A percentile compares a stretch with the other conserved stretches of the same genome.
phyloP scores from a whole-genome alignment of 2,888 invertebrate genomes.

The Tromatobia lineatoria region DNA sequence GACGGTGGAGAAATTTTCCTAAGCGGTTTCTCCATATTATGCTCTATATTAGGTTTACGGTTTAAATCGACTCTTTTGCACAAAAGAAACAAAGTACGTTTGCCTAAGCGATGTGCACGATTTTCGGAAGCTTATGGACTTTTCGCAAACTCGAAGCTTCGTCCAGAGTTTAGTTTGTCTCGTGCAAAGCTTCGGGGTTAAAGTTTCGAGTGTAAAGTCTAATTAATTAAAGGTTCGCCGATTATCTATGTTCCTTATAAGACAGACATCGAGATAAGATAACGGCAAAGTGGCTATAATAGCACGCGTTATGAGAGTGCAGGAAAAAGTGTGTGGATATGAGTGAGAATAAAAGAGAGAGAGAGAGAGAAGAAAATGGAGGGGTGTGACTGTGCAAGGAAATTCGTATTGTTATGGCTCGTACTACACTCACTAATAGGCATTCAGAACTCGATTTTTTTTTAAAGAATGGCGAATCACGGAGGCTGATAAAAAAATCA shows the following conservation, averaged over 20 bases:
- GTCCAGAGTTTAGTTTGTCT: constrained; percentile 20
- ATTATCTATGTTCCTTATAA: constrained; percentile 48
- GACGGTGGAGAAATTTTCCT: neutral
- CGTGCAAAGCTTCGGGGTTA: constrained; percentile 27
- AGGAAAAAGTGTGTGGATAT: neutral
- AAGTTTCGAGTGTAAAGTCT: constrained; percentile 33
- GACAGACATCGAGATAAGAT: constrained; percentile 61
- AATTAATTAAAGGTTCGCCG: constrained; percentile 15
- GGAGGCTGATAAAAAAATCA: constrained; percentile 34
- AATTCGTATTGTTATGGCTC: constrained; percentile 4
- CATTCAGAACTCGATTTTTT: constrained; percentile 7
- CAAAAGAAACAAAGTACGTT: neutral
- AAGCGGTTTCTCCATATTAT: neutral
- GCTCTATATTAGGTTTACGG: constrained; percentile 4
- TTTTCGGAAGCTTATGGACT: neutral
- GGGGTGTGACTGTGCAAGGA: neutral
- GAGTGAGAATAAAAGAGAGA: neutral
- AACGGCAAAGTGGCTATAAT: constrained; percentile 16
- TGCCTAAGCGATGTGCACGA: constrained; percentile 1
- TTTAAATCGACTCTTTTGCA: neutral
- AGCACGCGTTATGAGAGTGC: constrained; percentile 13
- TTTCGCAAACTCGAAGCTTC: neutral
- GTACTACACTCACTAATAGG: constrained; percentile 1
- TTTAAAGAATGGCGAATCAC: neutral
- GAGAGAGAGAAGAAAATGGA: constrained; percentile 22